A percentile compares a stretch with the other conserved stretches of the same genome.
These are phyloP conservation scores for Picathartes gymnocephalus DNA, from an alignment of 2,113 vertebrate species.

Conservation along the genomic window DNA sequence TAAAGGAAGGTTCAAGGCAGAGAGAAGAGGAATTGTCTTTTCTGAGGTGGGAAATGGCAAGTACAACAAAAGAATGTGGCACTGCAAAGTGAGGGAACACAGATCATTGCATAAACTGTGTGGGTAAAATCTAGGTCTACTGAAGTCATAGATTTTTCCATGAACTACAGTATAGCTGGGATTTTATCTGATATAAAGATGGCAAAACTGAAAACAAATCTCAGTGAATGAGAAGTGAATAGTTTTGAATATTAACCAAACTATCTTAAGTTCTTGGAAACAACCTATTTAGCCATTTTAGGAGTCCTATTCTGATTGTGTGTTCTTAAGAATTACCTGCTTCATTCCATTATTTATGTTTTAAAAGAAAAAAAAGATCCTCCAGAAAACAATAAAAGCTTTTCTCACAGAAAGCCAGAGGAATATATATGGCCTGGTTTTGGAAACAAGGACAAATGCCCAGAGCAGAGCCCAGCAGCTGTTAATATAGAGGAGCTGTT, in stretches of 20 bases:
- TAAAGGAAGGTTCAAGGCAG: neutral
- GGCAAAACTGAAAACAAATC: neutral
- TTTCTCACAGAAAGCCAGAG: neutral
- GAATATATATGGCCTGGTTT: neutral
- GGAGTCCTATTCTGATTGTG: neutral
- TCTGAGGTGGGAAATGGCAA: neutral
- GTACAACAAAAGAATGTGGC: neutral
- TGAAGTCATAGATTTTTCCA: neutral
- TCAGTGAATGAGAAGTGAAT: neutral
- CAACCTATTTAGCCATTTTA: neutral
- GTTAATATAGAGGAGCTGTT: constrained; percentile 27
- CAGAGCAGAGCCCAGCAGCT: constrained; percentile 19
- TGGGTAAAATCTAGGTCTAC: neutral
- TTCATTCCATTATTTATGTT: neutral
- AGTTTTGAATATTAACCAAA: neutral
- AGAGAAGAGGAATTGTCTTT: neutral
- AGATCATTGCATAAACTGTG: neutral
- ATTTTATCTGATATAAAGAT: neutral
- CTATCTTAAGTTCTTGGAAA: neutral
- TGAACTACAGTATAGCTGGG: neutral
- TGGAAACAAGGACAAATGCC: neutral
- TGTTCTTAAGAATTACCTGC: neutral
- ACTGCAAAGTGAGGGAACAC: neutral
- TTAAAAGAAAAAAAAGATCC: neutral
- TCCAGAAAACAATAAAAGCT: neutral